These are phyloP conservation scores for Entomyzon cyanotis DNA, from an alignment of 2,113 vertebrate genomes.

Conservation along the genomic window DNA sequence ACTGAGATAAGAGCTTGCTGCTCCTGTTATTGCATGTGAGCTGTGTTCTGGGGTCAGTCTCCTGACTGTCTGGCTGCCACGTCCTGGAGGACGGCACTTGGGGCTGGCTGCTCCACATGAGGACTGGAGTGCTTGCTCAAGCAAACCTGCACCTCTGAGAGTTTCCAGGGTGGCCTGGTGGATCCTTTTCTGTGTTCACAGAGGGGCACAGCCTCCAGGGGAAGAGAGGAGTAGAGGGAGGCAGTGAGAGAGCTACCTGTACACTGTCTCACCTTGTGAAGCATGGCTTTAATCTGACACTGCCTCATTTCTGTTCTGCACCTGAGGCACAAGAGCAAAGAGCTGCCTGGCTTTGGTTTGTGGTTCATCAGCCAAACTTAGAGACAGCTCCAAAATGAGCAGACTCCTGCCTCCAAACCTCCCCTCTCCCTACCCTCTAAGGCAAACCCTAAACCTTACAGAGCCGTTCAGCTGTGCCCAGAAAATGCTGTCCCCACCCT, in stretches of 20 bases:
- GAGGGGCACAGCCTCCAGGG: fast-evolving
- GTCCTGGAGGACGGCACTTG: not conserved
- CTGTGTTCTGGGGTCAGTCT: not conserved
- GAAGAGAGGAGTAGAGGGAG: not conserved
- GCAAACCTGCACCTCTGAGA: not conserved
- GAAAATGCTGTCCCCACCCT: not conserved
- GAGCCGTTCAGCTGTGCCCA: not conserved
- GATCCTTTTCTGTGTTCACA: not conserved
- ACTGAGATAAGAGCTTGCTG: not conserved
- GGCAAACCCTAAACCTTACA: not conserved
- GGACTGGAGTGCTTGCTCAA: not conserved
- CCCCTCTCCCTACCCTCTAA: not conserved
- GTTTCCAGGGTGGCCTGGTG: not conserved
- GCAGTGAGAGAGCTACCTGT: not conserved
- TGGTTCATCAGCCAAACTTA: not conserved
- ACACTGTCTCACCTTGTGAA: not conserved
- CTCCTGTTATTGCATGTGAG: not conserved
- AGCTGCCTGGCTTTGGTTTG: not conserved
- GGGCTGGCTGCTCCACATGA: not conserved
- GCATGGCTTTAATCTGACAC: not conserved
- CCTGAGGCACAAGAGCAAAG: not conserved
- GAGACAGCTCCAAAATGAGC: not conserved
- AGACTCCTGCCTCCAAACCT: not conserved
- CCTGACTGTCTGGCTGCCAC: not conserved
- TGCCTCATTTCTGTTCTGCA: not conserved